Evolutionary conservation across 2,797 vertebrate genomes (phyloP).

Genomic region (Distichodus sexfasciatus): DNA sequence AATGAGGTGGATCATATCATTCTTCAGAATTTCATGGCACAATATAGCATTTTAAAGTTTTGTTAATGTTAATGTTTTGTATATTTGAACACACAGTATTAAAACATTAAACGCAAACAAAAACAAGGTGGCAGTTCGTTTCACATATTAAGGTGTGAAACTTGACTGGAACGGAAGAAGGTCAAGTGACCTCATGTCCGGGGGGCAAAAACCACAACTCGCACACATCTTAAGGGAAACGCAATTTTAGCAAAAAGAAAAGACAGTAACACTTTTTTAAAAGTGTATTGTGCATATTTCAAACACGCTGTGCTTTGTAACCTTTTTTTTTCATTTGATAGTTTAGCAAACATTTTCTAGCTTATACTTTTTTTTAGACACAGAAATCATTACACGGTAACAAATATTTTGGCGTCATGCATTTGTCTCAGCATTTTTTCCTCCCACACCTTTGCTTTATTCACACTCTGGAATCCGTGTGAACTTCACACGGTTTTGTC

Average conservation of each 20-base stretch:
- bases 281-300: not conserved
- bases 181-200: slow-evolving; percentile 28
- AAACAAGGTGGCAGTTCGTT: not conserved
- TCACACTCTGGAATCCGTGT: not conserved
- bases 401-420: not conserved
- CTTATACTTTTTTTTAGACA: too few relatives aligned
- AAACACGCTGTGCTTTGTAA: not conserved
- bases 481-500: too few relatives aligned
- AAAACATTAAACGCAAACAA: not conserved
- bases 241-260: not conserved
- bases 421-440: not conserved
- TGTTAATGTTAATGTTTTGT: too few relatives aligned
- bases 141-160: slow-evolving; percentile 23
- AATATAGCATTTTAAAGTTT: too few relatives aligned
- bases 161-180: slow-evolving; percentile 17
- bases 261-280: not conserved
- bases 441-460: not conserved
- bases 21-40: too few relatives aligned
- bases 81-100: not conserved
- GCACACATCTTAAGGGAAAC: not conserved
- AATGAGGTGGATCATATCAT: too few relatives aligned
- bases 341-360: not conserved
- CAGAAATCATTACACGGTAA: too few relatives aligned
- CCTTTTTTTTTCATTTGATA: not conserved
- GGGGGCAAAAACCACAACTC: slow-evolving; percentile 26